Conservation (phyloP, 2,797 vertebrate species). For the Paratrypauchen microcephalus region DNA sequence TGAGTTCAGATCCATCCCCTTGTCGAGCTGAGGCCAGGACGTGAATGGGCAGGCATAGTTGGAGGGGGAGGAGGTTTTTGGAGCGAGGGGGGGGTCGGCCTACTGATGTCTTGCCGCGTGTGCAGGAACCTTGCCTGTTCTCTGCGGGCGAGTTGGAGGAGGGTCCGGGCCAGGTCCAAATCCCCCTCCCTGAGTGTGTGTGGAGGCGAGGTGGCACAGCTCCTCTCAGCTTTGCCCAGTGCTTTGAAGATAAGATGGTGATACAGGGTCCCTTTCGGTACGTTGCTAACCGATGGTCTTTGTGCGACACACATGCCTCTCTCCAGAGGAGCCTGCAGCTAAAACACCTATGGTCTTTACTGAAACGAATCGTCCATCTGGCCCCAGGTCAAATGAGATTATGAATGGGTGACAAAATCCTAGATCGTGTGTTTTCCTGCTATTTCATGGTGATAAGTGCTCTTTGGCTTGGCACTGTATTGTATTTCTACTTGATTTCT, state of each 20-base stretch:
- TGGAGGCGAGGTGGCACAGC: conserved; percentile 74
- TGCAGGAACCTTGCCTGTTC: conserved; percentile 80
- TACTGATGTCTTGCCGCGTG: conserved; percentile 77
- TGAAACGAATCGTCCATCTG: conserved; percentile 61
- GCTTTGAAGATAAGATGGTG: conserved; percentile 84
- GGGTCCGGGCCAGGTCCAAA: conserved; percentile 78
- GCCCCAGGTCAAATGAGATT: conserved; percentile 73
- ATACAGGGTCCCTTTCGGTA: conserved; percentile 80
- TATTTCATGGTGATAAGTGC: conserved; percentile 63
- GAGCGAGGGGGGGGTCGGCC: conserved; percentile 60
- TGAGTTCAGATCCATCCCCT: conserved; percentile 80
- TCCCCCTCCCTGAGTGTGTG: conserved; percentile 72
- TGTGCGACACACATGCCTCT: conserved; percentile 74
- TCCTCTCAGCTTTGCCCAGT: conserved; percentile 78
- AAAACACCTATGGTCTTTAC: conserved; percentile 78
- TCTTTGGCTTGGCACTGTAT: conserved; percentile 59
- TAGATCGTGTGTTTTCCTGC: conserved; percentile 59
- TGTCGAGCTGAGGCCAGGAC: conserved; percentile 75
- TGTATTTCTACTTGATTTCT: conserved; percentile 63
- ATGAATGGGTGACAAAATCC: conserved; percentile 68
- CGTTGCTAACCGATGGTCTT: conserved; percentile 74
- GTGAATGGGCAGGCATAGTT: conserved; percentile 71
- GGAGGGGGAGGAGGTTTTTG: conserved; percentile 26
- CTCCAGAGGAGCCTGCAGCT: conserved; percentile 64
- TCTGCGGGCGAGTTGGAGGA: conserved; percentile 78